Conservation (phyloP, 2,888 invertebrate species). For the Sericinus montela region DNA sequence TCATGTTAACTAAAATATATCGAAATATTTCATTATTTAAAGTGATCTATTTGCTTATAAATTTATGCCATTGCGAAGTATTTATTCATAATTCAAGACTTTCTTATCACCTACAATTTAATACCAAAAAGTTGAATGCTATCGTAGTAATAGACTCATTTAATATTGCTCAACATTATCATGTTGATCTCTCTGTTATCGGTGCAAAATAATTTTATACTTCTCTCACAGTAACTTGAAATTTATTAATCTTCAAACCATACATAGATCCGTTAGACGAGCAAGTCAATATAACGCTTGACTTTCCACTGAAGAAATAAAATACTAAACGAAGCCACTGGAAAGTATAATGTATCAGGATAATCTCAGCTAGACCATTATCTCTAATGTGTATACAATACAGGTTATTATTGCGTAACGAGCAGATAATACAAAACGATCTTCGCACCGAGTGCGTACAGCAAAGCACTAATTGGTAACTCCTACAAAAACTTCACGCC, state of each 20-base stretch:
- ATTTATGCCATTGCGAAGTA: no score
- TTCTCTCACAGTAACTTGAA: slow-evolving; percentile 8
- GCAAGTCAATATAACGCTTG: slow-evolving; percentile 6
- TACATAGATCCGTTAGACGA: slow-evolving; percentile 10
- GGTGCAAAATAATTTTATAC: slow-evolving; percentile 15
- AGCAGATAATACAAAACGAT: slow-evolving; percentile 1
- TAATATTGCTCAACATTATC: neutral
- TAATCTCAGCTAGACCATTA: neutral
- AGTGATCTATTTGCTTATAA: no score
- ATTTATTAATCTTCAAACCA: slow-evolving; percentile 12
- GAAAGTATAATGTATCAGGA: slow-evolving; percentile 11
- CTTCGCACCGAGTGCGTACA: slow-evolving; percentile 4
- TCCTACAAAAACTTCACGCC: slow-evolving; percentile 40
- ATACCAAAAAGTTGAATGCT: no score
- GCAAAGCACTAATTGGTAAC: slow-evolving; percentile 47
- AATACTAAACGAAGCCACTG: neutral
- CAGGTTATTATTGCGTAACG: slow-evolving; percentile 4
- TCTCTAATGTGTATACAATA: neutral
- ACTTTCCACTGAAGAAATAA: slow-evolving; percentile 13
- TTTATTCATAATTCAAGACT: no score
- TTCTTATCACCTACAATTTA: no score
- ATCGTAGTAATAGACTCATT: no score
- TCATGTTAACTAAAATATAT: no score
- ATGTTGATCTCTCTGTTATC: slow-evolving; percentile 1
- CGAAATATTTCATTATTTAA: no score